Evolutionary conservation across 2,797 vertebrate genomes (phyloP).

Genomic region (Characodon lateralis): DNA sequence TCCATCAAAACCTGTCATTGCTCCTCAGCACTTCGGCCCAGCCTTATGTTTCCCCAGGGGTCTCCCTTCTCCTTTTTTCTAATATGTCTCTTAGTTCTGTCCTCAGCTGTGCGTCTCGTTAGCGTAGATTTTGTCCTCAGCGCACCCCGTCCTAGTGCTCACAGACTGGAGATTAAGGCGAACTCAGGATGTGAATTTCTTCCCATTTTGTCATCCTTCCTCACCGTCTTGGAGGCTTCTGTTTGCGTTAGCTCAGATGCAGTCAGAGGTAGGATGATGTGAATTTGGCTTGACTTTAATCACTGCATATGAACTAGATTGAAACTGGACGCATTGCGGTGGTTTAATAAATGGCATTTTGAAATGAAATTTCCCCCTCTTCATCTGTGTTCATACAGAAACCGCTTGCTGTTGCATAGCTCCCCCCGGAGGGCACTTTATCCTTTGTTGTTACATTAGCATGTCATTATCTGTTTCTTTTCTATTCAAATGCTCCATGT

Average conservation of each 20-base stretch:
- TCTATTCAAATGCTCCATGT: constrained; percentile 46
- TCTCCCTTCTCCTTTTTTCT: neutral
- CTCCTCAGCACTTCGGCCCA: constrained; percentile 11
- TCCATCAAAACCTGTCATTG: constrained; percentile 23
- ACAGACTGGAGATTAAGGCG: constrained; percentile 1
- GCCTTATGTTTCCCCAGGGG: constrained; percentile 13
- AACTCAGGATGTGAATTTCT: neutral
- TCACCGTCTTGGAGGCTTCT: neutral
- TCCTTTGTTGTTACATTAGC: constrained; percentile 76
- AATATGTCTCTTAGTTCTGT: neutral
- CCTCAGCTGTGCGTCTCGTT: constrained; percentile 5
- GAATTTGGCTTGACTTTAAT: constrained; percentile 42
- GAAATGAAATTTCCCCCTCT: constrained; percentile 29
- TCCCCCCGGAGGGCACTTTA: constrained; percentile 62
- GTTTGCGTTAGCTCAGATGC: constrained; percentile 25
- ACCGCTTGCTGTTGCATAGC: constrained; percentile 54
- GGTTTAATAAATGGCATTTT: constrained; percentile 58
- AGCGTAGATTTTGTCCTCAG: neutral
- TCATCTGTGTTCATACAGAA: constrained; percentile 42
- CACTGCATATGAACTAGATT: constrained; percentile 38
- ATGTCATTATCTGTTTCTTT: constrained; percentile 74
- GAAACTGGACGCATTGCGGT: constrained; percentile 39
- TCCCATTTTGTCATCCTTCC: constrained; percentile 29
- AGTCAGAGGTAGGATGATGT: constrained; percentile 28
- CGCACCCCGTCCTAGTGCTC: constrained; percentile 11